phyloP scores from a whole-genome alignment of 1,140 invertebrate species.

The Himalopsyche phryganea region DNA sequence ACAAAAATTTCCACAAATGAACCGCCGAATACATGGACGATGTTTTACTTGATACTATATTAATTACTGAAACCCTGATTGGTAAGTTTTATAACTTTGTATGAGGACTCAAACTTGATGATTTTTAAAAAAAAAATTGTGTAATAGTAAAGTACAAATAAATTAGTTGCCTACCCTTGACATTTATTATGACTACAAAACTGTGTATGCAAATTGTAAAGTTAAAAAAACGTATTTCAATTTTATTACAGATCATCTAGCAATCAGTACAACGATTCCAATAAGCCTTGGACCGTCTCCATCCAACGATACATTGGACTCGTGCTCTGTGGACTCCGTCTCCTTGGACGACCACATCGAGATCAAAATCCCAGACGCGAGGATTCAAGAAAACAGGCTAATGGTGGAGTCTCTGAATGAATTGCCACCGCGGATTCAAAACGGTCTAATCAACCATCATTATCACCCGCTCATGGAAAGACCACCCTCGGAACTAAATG shows the following conservation, averaged over 20 bases:
- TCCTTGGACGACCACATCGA: constrained; percentile 52
- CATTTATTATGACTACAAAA: too few relatives aligned
- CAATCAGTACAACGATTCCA: constrained; percentile 46
- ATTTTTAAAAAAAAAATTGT: too few relatives aligned
- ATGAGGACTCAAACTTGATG: too few relatives aligned
- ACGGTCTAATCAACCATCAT: constrained; percentile 26
- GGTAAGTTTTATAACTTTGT: too few relatives aligned
- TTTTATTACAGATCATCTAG: constrained; percentile 43
- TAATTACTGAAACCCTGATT: too few relatives aligned
- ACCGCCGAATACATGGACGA: too few relatives aligned
- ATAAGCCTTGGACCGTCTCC: constrained; percentile 40
- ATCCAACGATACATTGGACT: constrained; percentile 50
- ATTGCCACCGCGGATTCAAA: constrained; percentile 43
- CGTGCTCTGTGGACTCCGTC: constrained; percentile 52
- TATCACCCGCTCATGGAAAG: constrained; percentile 8
- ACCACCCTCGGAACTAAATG: constrained; percentile 25
- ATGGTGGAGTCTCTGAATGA: constrained; percentile 50
- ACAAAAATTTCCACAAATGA: too few relatives aligned
- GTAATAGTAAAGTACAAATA: too few relatives aligned
- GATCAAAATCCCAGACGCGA: constrained; percentile 50
- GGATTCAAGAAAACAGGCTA: constrained; percentile 46
- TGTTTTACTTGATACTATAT: too few relatives aligned
- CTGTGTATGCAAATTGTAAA: too few relatives aligned
- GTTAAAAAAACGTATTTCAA: too few relatives aligned
- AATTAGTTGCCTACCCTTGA: too few relatives aligned